Percentiles rank a stretch among this genome's conserved stretches.
Evolutionary conservation across 1,140 invertebrate genomes (phyloP).

Genomic region (Liolophura sinensis): DNA sequence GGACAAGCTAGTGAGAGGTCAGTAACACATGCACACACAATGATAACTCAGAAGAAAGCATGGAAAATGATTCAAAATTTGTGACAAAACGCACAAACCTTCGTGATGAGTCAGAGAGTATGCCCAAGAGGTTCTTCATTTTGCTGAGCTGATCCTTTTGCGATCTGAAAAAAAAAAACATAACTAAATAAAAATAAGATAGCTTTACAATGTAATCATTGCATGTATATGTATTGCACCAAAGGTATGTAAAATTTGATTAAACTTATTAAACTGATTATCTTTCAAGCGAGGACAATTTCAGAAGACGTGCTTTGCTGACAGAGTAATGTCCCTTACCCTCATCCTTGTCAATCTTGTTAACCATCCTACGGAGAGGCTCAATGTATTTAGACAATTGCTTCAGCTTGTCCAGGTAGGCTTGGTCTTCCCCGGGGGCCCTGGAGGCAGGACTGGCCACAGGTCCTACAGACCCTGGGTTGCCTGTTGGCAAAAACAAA

Average conservation of each 20-base stretch:
- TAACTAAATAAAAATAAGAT: not conserved
- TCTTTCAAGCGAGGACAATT: not conserved
- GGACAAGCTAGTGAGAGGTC: no score
- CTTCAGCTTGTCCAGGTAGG: constrained; percentile 88
- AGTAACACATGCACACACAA: no score
- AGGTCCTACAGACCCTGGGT: constrained; percentile 58
- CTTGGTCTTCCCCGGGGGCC: constrained; percentile 72
- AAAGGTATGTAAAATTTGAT: no score
- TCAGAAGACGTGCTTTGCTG: not conserved
- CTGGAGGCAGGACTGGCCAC: constrained; percentile 55
- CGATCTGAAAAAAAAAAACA: constrained; percentile 62
- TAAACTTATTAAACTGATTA: not conserved
- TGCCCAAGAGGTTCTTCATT: constrained; percentile 90
- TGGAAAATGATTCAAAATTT: no score
- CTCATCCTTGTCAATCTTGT: constrained; percentile 73
- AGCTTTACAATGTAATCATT: no score
- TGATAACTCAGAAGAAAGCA: no score
- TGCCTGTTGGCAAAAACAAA: constrained; percentile 73
- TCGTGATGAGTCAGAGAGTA: constrained; percentile 84
- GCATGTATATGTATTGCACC: no score
- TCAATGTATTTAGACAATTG: constrained; percentile 93
- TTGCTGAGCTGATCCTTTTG: constrained; percentile 75
- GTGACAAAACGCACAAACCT: constrained; percentile 48
- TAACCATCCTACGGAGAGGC: constrained; percentile 84
- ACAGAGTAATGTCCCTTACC: constrained; percentile 21